Conservation (phyloP, 2,888 invertebrate species). For the Sipunculus nudus region DNA sequence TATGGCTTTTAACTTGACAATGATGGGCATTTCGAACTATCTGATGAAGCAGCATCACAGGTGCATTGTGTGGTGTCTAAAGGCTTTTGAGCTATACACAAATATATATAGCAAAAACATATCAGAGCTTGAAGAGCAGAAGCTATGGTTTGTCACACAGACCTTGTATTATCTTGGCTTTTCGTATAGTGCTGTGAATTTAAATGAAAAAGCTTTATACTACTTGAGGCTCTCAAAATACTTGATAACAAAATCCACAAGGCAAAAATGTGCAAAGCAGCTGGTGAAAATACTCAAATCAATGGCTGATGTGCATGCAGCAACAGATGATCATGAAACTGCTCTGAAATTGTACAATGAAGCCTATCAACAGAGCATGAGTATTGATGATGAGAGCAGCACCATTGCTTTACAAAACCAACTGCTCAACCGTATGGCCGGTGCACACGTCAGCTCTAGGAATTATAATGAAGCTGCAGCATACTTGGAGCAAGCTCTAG, state of each 20-base stretch:
- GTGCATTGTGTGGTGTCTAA: conserved; percentile 61
- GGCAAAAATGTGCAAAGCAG: conserved; percentile 42
- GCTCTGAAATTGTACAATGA: conserved; percentile 60
- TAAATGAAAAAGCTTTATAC: conserved; percentile 60
- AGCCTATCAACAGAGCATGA: conserved; percentile 48
- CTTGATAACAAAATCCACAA: conserved; percentile 42
- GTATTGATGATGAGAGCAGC: conserved; percentile 33
- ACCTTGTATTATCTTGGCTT: conserved; percentile 61
- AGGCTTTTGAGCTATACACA: conserved; percentile 60
- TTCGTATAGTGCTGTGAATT: conserved; percentile 57
- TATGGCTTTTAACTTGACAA: conserved; percentile 57
- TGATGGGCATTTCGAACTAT: conserved; percentile 60
- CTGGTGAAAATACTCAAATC: conserved; percentile 58
- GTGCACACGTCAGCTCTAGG: conserved; percentile 61
- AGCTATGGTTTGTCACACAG: conserved; percentile 63
- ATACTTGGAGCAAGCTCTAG: conserved; percentile 62
- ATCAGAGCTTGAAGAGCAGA: conserved; percentile 52
- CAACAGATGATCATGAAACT: conserved; percentile 59
- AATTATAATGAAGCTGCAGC: conserved; percentile 61
- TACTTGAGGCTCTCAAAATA: conserved; percentile 56
- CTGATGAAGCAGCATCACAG: conserved; percentile 62
- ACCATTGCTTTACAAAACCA: conserved; percentile 57
- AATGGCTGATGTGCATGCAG: conserved; percentile 59
- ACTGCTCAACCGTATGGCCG: conserved; percentile 61
- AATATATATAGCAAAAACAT: conserved; percentile 55